Evolutionary conservation across 2,888 invertebrate genomes (phyloP).

Genomic region (Cyclophora punctaria): DNA sequence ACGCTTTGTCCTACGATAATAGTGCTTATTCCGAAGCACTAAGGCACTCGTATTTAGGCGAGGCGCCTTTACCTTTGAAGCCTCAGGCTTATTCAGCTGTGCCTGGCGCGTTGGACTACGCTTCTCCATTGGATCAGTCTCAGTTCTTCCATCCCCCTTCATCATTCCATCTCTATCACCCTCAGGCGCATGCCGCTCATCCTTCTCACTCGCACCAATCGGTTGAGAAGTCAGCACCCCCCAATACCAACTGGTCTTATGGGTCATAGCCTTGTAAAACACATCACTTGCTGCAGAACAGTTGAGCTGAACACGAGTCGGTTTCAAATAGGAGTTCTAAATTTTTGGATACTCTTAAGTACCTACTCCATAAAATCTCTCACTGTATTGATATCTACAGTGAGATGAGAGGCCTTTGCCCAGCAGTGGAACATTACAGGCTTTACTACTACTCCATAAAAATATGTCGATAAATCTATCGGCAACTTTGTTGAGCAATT

Average conservation of each 20-base stretch:
- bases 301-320: background rate
- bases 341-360: conserved; percentile 3
- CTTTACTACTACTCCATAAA: no score
- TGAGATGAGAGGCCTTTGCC: no score
- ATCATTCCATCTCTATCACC: conserved; percentile 93
- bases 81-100: conserved; percentile 91
- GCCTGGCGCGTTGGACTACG: conserved; percentile 79
- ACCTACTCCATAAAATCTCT: no score
- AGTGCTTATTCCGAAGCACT: conserved; percentile 80
- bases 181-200: conserved; percentile 67
- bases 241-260: conserved; percentile 86
- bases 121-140: conserved; percentile 83
- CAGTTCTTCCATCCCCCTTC: conserved; percentile 88
- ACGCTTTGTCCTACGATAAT: conserved; percentile 66
- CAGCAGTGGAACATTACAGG: no score
- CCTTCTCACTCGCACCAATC: conserved; percentile 61
- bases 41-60: conserved; percentile 70
- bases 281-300: background rate
- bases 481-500: no score
- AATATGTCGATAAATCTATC: no score
- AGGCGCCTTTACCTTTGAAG: conserved; percentile 83
- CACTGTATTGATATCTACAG: no score
- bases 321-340: no score
- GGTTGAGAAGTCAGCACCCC: conserved; percentile 78
- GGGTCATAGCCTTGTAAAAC: conserved; percentile 78